Evolutionary conservation across 1,140 invertebrate genomes (phyloP), one percentile per base, ranked within the genome.

Genomic region (Penaeus chinensis): DNA sequence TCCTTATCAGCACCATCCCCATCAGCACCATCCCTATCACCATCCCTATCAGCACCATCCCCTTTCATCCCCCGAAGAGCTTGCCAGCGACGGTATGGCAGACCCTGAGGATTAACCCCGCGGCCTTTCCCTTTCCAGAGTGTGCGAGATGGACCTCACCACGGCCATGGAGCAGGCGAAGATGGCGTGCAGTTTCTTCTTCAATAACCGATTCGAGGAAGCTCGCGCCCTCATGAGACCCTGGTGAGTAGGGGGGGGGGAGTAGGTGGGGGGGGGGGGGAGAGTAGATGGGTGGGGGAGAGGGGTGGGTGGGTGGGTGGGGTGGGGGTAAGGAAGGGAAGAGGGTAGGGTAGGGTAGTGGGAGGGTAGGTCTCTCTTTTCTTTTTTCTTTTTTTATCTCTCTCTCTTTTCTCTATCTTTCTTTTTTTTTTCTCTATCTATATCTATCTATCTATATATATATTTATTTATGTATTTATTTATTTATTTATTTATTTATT

Each of bases 181-280:
- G 90, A 91, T 93, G 65, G 95, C 96, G 3, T 94, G 97, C 20
- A 93, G 95, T 91, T 94, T 95, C 90, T 98, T 98, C 92, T 96
- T 98, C 90, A 97, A 98, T 91, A 98, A 98, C 92, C 94, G 95
- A 91, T 98, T 98, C 91, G 92, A 94, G n/a, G 94, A 95, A 92
- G 97, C 97, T 4, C 94, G 94, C 91, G 93, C 94, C 80, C 92
- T 96, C 80, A 94, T 98, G 92, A 93, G 94, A 91, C 96, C 96
- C 88, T 96, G 95, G 96, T 96, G 92, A 91, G 92, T 91, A 71
- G 65, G 54, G 11, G 7, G 54, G 37, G 4, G 4, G 37, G 37
- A 8, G 4, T n/a, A 8, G 37, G 37, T 8, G 37, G 4, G 37
- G 37, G 7, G 2, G 32, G 32, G 32, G 32, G 32, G 32, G 32